Evolutionary conservation across 2,797 vertebrate species (phyloP).

Genomic region (Lepilemur ruficaudatus): DNA sequence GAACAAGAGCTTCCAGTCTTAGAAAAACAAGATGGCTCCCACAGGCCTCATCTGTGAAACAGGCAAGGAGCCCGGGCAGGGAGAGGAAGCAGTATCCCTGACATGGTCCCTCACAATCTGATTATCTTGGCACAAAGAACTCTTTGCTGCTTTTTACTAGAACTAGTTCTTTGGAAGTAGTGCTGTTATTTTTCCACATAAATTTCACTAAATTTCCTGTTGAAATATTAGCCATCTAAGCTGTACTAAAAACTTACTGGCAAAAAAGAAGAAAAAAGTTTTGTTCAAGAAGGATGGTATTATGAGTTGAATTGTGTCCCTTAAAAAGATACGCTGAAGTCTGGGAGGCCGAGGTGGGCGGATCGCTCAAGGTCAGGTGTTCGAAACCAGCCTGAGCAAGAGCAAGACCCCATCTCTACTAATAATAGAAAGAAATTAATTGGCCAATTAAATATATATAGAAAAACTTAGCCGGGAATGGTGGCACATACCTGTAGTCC

Average conservation of each 20-base stretch:
- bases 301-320: not conserved
- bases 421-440: too few relatives aligned
- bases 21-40: slow-evolving; percentile 53
- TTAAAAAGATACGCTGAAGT: not conserved
- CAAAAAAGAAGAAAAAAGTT: not conserved
- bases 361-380: too few relatives aligned
- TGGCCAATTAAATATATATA: too few relatives aligned
- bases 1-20: slow-evolving; percentile 29
- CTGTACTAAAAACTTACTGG: not conserved
- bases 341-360: too few relatives aligned
- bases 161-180: slow-evolving; percentile 21
- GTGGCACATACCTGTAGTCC: too few relatives aligned
- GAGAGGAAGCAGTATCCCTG: not conserved
- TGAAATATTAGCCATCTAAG: not conserved
- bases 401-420: too few relatives aligned
- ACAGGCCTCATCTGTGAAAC: slow-evolving; percentile 30
- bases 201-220: slow-evolving; percentile 11
- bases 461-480: too few relatives aligned
- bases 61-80: not conserved
- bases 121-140: slow-evolving; percentile 49
- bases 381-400: too few relatives aligned
- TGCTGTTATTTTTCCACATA: slow-evolving; percentile 8
- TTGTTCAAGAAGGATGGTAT: slow-evolving; percentile 3
- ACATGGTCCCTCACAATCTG: slow-evolving; percentile 6
- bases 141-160: slow-evolving; percentile 28